Conservation (phyloP, 2,888 invertebrate genomes). For the Drosophila affinis region DNA sequence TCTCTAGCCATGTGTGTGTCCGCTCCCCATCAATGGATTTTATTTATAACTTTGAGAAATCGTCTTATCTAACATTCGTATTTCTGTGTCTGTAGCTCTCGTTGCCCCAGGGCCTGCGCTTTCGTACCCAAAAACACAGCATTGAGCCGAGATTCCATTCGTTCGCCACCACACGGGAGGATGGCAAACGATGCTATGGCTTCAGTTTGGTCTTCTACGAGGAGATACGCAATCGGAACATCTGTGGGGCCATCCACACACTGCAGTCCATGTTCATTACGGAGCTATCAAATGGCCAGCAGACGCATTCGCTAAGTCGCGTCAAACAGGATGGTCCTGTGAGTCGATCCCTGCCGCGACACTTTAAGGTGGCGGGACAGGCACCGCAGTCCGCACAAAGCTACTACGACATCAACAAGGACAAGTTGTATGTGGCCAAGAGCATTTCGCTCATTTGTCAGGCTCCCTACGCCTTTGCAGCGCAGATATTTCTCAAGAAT, state of each 20-base stretch:
- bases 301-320: constrained; percentile 86
- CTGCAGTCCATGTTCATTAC: constrained; percentile 94
- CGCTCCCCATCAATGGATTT: constrained; percentile 37
- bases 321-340: constrained; percentile 87
- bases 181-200: constrained; percentile 97
- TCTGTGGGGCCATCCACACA: constrained; percentile 97
- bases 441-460: constrained; percentile 96
- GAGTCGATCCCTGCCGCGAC: constrained; percentile 93
- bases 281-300: constrained; percentile 92
- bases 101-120: constrained; percentile 96
- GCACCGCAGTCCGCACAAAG: constrained; percentile 90
- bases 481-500: constrained; percentile 93
- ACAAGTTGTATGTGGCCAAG: constrained; percentile 97
- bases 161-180: constrained; percentile 98
- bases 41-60: constrained; percentile 10
- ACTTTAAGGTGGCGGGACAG: constrained; percentile 93
- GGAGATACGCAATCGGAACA: constrained; percentile 95
- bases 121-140: constrained; percentile 96
- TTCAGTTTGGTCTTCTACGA: constrained; percentile 98
- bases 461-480: constrained; percentile 94
- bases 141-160: constrained; percentile 96
- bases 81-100: constrained; percentile 88
- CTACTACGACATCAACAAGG: constrained; percentile 96
- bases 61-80: not conserved
- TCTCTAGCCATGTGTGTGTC: constrained; percentile 7